These are phyloP conservation scores for Echinarachnius parma DNA, from an alignment of 53 echinoderm and acorn worm genomes.

Conservation along the genomic window DNA sequence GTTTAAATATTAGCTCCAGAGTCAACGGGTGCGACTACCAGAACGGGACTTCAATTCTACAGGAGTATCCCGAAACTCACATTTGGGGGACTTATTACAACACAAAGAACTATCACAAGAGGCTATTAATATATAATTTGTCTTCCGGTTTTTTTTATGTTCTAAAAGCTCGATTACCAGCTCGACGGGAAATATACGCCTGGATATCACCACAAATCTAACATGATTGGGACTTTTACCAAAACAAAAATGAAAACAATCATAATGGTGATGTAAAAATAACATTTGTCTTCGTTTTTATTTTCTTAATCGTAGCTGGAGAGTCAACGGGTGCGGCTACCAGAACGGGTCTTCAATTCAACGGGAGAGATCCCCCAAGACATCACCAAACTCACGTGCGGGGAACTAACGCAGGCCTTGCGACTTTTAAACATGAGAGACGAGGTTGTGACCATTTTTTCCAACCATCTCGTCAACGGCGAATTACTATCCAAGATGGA, in stretches of 20 bases:
- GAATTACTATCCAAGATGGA: constrained; percentile 45
- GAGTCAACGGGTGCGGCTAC: constrained; percentile 20
- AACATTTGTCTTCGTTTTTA: neutral
- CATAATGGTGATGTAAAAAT: too few species aligned
- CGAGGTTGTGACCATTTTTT: constrained; percentile 26
- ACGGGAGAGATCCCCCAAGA: constrained; percentile 36
- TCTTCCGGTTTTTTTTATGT: too few species aligned
- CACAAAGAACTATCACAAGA: too few species aligned
- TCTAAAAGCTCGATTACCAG: too few species aligned
- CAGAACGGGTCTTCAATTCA: constrained; percentile 31
- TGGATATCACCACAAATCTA: neutral
- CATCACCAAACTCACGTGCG: constrained; percentile 38
- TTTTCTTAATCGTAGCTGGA: neutral
- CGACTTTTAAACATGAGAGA: constrained; percentile 46
- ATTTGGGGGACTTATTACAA: constrained; percentile 53
- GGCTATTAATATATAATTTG: too few species aligned
- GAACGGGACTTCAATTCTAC: constrained; percentile 30
- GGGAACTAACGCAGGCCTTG: constrained; percentile 51
- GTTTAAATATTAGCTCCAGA: neutral
- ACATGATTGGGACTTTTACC: neutral
- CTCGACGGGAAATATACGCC: too few species aligned
- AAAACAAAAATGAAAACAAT: too few species aligned
- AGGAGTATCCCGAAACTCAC: constrained; percentile 30
- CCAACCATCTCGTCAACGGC: constrained; percentile 51
- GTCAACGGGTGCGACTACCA: constrained; percentile 22